Evolutionary conservation across 1,140 invertebrate species (phyloP).

Genomic region (Drosophila sulfurigaster): DNA sequence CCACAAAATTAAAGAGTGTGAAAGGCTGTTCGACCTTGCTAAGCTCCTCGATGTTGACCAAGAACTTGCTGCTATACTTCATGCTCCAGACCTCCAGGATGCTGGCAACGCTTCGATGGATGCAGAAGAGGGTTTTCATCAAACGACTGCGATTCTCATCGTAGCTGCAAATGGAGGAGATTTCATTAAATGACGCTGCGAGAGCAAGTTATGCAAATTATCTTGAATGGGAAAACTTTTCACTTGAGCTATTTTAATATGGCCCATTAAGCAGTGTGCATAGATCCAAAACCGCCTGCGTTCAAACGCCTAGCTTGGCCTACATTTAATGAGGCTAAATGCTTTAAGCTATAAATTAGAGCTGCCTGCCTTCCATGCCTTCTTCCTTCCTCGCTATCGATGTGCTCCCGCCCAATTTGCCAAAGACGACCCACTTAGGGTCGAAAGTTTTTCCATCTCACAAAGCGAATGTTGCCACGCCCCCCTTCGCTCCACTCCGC

Average conservation of each 20-base stretch:
- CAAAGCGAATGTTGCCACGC: constrained; percentile 8
- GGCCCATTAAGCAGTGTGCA: constrained; percentile 75
- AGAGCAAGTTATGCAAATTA: constrained; percentile 66
- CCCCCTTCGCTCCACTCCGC: not conserved
- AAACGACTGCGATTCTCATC: constrained; percentile 85
- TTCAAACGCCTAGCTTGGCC: constrained; percentile 33
- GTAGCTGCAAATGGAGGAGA: constrained; percentile 75
- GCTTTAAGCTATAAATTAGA: constrained; percentile 74
- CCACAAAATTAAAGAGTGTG: constrained; percentile 87
- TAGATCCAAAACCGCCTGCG: constrained; percentile 53
- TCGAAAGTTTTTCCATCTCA: constrained; percentile 29
- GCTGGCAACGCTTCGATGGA: constrained; percentile 93
- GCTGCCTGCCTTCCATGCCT: not conserved
- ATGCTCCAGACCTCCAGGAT: constrained; percentile 92
- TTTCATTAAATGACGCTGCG: not conserved
- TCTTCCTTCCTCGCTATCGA: constrained; percentile 11
- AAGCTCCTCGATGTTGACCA: constrained; percentile 86
- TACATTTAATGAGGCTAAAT: constrained; percentile 74
- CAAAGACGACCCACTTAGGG: constrained; percentile 37
- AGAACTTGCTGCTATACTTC: constrained; percentile 79
- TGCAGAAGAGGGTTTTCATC: constrained; percentile 89
- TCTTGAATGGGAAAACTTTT: constrained; percentile 67
- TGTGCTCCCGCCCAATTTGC: constrained; percentile 18
- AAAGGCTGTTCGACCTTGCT: constrained; percentile 86
- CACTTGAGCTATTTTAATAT: constrained; percentile 73